A percentile compares a stretch with the other conserved stretches of the same genome.
Conservation (phyloP, 2,888 invertebrate species). For the Alviniconcha strummeri region DNA sequence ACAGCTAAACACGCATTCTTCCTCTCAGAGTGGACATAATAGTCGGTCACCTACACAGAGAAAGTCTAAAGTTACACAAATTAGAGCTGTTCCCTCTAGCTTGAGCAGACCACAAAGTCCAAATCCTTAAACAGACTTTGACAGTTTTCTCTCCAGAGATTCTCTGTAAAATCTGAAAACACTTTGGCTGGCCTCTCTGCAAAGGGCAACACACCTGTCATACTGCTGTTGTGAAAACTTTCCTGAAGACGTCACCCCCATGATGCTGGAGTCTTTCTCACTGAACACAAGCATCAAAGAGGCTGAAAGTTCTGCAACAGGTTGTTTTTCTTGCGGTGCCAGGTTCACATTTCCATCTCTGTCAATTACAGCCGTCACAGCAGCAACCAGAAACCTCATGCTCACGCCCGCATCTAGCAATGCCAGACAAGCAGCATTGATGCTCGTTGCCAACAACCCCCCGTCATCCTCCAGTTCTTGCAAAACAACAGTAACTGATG, state of each 20-base stretch:
- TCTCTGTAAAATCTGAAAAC: constrained; percentile 66
- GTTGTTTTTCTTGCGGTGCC: constrained; percentile 78
- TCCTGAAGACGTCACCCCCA: constrained; percentile 60
- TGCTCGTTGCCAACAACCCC: constrained; percentile 82
- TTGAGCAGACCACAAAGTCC: too few relatives aligned
- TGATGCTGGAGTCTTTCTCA: constrained; percentile 57
- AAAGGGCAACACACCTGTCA: constrained; percentile 53
- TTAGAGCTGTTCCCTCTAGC: too few relatives aligned
- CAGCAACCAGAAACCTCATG: constrained; percentile 88
- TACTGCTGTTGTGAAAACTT: constrained; percentile 60
- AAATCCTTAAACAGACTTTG: constrained; percentile 41
- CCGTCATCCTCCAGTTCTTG: constrained; percentile 88
- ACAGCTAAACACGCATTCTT: too few relatives aligned
- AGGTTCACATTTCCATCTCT: constrained; percentile 78
- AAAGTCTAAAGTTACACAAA: too few relatives aligned
- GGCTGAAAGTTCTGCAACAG: constrained; percentile 65
- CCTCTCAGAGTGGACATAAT: too few relatives aligned
- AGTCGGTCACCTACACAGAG: too few relatives aligned
- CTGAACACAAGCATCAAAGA: constrained; percentile 66
- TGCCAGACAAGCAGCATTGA: constrained; percentile 89
- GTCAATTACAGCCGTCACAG: constrained; percentile 83
- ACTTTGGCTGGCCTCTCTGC: constrained; percentile 53
- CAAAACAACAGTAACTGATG: constrained; percentile 85
- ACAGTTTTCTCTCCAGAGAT: constrained; percentile 61
- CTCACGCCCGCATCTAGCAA: constrained; percentile 88